These are phyloP conservation scores for Astatotilapia flaviijosephi DNA, from an alignment of 2,113 vertebrate species.

Conservation along the genomic window DNA sequence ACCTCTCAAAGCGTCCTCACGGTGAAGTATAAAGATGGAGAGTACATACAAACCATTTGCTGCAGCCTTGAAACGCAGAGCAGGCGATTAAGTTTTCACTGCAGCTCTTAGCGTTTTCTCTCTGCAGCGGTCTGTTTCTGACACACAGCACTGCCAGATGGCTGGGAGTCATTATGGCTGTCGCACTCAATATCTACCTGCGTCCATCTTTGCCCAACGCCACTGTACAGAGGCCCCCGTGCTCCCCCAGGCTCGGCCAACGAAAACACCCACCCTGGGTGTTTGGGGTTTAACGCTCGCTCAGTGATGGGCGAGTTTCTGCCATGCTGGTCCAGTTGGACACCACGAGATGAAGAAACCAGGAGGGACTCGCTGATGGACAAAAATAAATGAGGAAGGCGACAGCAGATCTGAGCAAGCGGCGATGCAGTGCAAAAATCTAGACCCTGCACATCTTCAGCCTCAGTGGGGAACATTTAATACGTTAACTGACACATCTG, in stretches of 20 bases:
- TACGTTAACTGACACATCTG: neutral
- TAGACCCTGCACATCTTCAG: neutral
- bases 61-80: neutral
- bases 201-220: neutral
- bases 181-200: neutral
- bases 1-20: neutral
- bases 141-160: neutral
- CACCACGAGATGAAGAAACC: neutral
- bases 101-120: neutral
- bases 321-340: neutral
- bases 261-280: neutral
- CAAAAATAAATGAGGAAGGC: neutral
- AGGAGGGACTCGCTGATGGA: neutral
- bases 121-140: neutral
- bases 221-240: neutral
- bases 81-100: neutral
- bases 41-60: neutral
- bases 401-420: neutral
- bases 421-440: neutral
- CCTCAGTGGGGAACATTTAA: neutral
- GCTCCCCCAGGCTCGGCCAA: neutral
- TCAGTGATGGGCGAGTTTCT: neutral
- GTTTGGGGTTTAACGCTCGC: neutral
- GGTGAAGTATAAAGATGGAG: neutral
- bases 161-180: neutral